These are phyloP conservation scores for Phoenoteleia sp. DNA, from an alignment of 2,888 invertebrate species.

Conservation along the genomic window DNA sequence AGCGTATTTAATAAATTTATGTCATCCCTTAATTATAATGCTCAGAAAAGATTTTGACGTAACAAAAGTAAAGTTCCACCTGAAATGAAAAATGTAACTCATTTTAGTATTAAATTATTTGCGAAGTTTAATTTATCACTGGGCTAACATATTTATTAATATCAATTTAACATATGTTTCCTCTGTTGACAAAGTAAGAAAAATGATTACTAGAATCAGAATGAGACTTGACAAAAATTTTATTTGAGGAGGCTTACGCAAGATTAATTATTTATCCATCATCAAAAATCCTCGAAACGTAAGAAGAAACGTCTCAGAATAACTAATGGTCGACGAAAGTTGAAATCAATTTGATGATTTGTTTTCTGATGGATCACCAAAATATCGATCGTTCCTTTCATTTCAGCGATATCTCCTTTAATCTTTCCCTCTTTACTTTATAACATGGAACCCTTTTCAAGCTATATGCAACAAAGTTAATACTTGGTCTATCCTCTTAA, in stretches of 20 bases:
- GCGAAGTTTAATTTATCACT: too few relatives aligned
- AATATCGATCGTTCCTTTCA: constrained; percentile 40
- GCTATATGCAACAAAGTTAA: constrained; percentile 67
- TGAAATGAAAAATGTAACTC: too few relatives aligned
- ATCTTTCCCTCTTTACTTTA: constrained; percentile 55
- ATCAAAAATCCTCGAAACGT: background rate
- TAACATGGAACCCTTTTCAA: constrained; percentile 44
- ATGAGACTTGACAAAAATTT: background rate
- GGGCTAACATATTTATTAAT: too few relatives aligned
- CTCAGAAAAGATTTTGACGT: too few relatives aligned
- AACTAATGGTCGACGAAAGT: background rate
- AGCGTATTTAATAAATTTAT: too few relatives aligned
- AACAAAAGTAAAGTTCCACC: too few relatives aligned
- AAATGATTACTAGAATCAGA: background rate
- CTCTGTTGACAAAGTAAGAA: too few relatives aligned
- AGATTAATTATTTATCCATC: background rate
- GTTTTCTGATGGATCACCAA: constrained; percentile 16
- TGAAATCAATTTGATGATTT: constrained; percentile 28
- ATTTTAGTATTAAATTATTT: too few relatives aligned
- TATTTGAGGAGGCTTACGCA: background rate
- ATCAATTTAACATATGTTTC: too few relatives aligned
- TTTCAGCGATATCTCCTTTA: constrained; percentile 24
- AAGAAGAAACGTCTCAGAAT: background rate
- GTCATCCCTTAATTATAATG: too few relatives aligned
- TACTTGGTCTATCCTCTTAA: constrained; percentile 77